These are phyloP conservation scores for Lophura nycthemera DNA, from an alignment of 2,113 vertebrate genomes.

Conservation along the genomic window DNA sequence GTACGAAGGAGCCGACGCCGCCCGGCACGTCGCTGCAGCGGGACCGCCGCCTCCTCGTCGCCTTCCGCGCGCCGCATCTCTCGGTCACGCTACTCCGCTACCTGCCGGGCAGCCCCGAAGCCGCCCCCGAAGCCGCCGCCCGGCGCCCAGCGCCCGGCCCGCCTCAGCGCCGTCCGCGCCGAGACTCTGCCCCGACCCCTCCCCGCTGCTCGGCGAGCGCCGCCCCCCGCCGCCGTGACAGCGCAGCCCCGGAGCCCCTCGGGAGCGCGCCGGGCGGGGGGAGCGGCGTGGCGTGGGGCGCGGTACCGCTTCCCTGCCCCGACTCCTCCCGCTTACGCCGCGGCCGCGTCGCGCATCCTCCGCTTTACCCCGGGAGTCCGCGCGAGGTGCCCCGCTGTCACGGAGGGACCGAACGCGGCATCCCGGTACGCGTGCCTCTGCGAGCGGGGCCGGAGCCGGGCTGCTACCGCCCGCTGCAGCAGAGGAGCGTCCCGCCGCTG, in stretches of 20 bases:
- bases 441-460: too few species aligned
- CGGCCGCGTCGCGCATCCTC: too few species aligned
- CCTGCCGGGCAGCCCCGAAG: constrained; percentile 71
- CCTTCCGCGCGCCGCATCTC: constrained; percentile 89
- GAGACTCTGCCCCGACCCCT: not conserved
- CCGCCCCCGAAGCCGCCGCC: not conserved
- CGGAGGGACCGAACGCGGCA: constrained; percentile 39
- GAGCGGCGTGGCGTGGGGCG: too few species aligned
- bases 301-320: too few species aligned
- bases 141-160: not conserved
- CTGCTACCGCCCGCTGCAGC: too few species aligned
- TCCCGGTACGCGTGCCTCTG: not conserved
- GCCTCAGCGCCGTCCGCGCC: too few species aligned
- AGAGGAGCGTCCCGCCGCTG: not conserved
- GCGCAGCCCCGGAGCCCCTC: too few species aligned
- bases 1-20: constrained; percentile 74
- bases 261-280: too few species aligned
- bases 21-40: constrained; percentile 81
- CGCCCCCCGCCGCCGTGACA: not conserved
- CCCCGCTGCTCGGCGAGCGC: not conserved
- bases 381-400: too few species aligned
- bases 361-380: too few species aligned
- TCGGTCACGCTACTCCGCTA: constrained; percentile 86
- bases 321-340: too few species aligned
- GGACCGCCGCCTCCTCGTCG: constrained; percentile 86